phyloP scores from a whole-genome alignment of 1,140 invertebrate genomes.

The Penaeus vannamei region DNA sequence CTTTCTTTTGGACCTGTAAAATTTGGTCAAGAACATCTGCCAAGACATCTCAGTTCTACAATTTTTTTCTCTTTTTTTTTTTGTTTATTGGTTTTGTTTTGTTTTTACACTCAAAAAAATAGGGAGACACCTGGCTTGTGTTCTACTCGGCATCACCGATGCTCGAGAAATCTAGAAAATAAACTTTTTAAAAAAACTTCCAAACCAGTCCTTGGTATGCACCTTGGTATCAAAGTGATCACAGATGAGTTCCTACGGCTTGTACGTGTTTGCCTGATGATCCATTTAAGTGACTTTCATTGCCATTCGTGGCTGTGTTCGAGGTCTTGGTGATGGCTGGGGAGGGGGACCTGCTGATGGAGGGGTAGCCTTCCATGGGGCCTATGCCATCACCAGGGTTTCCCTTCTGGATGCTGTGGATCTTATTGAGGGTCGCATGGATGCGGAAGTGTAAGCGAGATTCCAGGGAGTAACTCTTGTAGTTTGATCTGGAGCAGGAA shows the following conservation, averaged over 20 bases:
- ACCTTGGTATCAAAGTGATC: slow-evolving; percentile 9
- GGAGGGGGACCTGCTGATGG: slow-evolving; percentile 59
- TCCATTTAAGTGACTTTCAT: slow-evolving; percentile 17
- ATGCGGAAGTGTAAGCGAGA: slow-evolving; percentile 93
- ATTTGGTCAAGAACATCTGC: no score
- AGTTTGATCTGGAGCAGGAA: slow-evolving; percentile 82
- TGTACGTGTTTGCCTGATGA: neutral
- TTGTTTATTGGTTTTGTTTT: no score
- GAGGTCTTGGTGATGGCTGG: slow-evolving; percentile 36
- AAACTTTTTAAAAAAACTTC: neutral
- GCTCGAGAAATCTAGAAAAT: no score
- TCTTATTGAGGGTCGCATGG: slow-evolving; percentile 82
- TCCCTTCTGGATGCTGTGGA: slow-evolving; percentile 65
- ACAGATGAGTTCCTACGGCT: slow-evolving; percentile 19
- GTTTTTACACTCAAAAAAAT: no score
- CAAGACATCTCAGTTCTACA: no score
- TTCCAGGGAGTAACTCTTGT: slow-evolving; percentile 90
- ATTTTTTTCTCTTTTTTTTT: no score
- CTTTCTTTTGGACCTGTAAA: no score
- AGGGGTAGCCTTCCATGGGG: slow-evolving; percentile 56
- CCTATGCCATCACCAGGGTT: neutral
- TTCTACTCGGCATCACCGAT: no score
- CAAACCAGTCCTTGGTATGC: neutral
- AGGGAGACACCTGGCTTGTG: no score
- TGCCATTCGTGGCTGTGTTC: slow-evolving; percentile 30